These are phyloP conservation scores for Sinotaia quadrata DNA, from an alignment of 2,888 invertebrate genomes.

Conservation along the genomic window DNA sequence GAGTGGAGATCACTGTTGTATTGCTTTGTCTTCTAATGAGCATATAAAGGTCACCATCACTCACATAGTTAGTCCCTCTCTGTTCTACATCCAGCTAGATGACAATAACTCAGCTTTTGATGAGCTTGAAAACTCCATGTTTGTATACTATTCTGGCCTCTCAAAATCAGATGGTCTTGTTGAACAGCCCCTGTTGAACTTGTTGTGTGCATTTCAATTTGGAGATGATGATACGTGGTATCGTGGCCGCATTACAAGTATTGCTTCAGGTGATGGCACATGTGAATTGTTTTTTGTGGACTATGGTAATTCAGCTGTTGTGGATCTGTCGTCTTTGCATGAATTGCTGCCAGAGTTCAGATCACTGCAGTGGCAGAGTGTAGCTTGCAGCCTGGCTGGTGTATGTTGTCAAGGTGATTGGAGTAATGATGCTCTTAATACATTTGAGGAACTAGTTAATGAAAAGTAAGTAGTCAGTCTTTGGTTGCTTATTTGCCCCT, in stretches of 20 bases:
- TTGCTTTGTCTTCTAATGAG: conserved; percentile 32
- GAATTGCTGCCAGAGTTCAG: conserved; percentile 56
- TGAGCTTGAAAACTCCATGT: conserved; percentile 52
- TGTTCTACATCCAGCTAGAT: conserved; percentile 59
- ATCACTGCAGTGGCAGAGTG: conserved; percentile 54
- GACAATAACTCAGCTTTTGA: conserved; percentile 41
- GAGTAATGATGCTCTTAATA: conserved; percentile 52
- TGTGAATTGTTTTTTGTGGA: conserved; percentile 63
- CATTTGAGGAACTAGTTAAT: conserved; percentile 55
- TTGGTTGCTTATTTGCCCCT: no score
- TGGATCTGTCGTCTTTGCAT: conserved; percentile 49
- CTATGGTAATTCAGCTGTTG: conserved; percentile 65
- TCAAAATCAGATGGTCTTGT: conserved; percentile 36
- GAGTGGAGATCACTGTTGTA: background rate
- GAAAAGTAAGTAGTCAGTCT: no score
- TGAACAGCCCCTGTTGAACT: conserved; percentile 36
- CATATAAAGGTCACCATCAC: conserved; percentile 44
- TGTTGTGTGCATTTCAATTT: conserved; percentile 54
- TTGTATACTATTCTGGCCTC: conserved; percentile 48
- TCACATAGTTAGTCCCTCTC: conserved; percentile 49
- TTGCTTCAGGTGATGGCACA: conserved; percentile 29
- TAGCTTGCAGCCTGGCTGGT: conserved; percentile 58
- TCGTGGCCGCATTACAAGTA: conserved; percentile 46
- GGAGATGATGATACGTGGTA: conserved; percentile 68
- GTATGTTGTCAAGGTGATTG: no score